phyloP scores from a whole-genome alignment of 2,797 vertebrate genomes.

The Danio albolineatus region DNA sequence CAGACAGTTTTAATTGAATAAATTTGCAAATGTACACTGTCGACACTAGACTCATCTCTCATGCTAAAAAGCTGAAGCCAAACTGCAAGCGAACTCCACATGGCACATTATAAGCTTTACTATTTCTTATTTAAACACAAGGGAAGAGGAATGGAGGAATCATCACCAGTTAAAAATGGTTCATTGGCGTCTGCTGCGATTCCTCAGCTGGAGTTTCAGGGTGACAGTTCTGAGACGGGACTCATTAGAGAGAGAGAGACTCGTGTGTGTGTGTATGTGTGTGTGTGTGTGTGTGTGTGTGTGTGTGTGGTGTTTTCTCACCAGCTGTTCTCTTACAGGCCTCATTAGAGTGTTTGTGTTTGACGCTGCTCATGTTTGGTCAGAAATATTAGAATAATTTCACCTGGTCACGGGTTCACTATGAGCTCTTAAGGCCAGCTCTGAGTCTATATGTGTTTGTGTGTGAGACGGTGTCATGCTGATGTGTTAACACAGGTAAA shows the following conservation, averaged over 20 bases:
- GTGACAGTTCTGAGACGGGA: slow-evolving; percentile 35
- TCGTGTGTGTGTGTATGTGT: neutral
- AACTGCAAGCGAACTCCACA: neutral
- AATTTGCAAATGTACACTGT: neutral
- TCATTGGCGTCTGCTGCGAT: slow-evolving; percentile 16
- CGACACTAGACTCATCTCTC: neutral
- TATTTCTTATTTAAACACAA: neutral
- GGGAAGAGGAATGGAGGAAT: neutral
- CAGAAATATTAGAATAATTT: slow-evolving; percentile 16
- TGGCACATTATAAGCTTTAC: neutral
- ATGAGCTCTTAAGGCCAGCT: slow-evolving; percentile 15
- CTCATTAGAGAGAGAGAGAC: slow-evolving; percentile 20
- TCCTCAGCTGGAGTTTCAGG: neutral
- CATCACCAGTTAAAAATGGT: slow-evolving; percentile 17
- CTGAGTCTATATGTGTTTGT: slow-evolving; percentile 13
- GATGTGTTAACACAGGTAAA: too few relatives aligned
- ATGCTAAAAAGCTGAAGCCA: neutral
- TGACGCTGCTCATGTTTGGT: slow-evolving; percentile 9
- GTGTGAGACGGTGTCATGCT: too few relatives aligned
- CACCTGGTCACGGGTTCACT: neutral
- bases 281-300: neutral
- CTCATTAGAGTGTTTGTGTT: slow-evolving; percentile 41
- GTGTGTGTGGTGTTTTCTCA: neutral
- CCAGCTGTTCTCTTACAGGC: slow-evolving; percentile 22
- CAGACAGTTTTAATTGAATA: neutral